phyloP scores from a whole-genome alignment of 2,797 vertebrate genomes.

The Sebastes nivosus region DNA sequence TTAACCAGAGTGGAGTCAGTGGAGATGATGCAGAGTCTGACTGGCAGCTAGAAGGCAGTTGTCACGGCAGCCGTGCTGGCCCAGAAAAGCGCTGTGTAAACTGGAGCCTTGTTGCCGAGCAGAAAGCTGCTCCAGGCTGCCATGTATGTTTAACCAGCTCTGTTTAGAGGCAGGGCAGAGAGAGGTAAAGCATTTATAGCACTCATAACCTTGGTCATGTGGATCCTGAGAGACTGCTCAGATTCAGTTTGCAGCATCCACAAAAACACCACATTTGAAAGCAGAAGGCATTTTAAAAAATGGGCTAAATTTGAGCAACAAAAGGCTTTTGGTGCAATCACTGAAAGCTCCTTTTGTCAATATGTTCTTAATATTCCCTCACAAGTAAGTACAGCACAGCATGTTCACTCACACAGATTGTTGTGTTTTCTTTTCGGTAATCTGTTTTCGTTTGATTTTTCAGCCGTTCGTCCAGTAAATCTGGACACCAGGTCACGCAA shows the following conservation, averaged over 20 bases:
- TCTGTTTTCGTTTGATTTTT: slow-evolving; percentile 32
- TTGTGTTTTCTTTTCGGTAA: slow-evolving; percentile 9
- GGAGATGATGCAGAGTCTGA: slow-evolving; percentile 61
- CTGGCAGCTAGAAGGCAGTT: slow-evolving; percentile 64
- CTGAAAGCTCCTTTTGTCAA: neutral
- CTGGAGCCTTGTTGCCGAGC: slow-evolving; percentile 54
- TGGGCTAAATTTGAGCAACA: neutral
- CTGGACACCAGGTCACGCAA: slow-evolving; percentile 30
- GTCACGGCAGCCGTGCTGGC: slow-evolving; percentile 58
- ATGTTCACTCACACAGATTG: neutral
- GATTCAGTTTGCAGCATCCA: slow-evolving; percentile 22
- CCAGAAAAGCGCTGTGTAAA: slow-evolving; percentile 56
- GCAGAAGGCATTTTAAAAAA: slow-evolving; percentile 29
- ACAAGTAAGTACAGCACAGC: neutral
- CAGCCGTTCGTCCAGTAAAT: slow-evolving; percentile 37
- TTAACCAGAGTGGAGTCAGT: slow-evolving; percentile 45
- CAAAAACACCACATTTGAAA: neutral
- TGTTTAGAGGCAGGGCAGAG: slow-evolving; percentile 35
- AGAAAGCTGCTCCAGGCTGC: slow-evolving; percentile 58
- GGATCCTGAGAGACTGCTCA: slow-evolving; percentile 24
- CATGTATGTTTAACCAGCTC: slow-evolving; percentile 56
- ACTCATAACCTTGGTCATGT: slow-evolving; percentile 24
- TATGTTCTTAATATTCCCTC: slow-evolving; percentile 20
- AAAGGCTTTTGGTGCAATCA: slow-evolving; percentile 21
- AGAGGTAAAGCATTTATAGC: slow-evolving; percentile 38